Percentiles rank a stretch among this genome's conserved stretches.
Evolutionary conservation across 1,140 invertebrate species (phyloP).

Genomic region (Chionoecetes opilio): DNA sequence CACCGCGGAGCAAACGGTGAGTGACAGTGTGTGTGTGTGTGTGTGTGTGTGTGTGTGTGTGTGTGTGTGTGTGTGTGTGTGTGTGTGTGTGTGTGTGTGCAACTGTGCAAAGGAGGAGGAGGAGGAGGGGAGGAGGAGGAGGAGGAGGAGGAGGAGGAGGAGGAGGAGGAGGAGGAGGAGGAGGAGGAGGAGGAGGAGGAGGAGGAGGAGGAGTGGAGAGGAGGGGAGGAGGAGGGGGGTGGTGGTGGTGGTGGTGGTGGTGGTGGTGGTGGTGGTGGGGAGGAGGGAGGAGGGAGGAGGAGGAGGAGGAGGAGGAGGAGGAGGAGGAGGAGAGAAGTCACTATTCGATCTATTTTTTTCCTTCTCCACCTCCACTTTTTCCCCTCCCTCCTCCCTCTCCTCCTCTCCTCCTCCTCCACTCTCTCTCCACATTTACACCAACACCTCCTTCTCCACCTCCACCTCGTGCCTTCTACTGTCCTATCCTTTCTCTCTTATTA

Average conservation of each 20-base stretch:
- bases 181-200: not conserved
- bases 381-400: not conserved
- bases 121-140: not conserved
- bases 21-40: not conserved
- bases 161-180: not conserved
- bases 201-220: not conserved
- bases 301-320: slow-evolving; percentile 6
- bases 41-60: not conserved
- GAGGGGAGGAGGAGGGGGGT: not conserved
- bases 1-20: not conserved
- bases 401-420: not conserved
- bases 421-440: not conserved
- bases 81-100: slow-evolving; percentile 42
- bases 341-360: too few relatives aligned
- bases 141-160: not conserved
- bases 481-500: not conserved
- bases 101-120: not conserved
- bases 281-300: not conserved
- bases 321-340: slow-evolving; percentile 19
- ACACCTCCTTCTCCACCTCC: not conserved
- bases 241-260: too few relatives aligned
- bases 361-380: too few relatives aligned
- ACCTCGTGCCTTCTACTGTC: not conserved
- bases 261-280: not conserved
- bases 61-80: not conserved